Evolutionary conservation across 1,140 invertebrate genomes (phyloP).

Genomic region (Lamellibrachia luymesi): DNA sequence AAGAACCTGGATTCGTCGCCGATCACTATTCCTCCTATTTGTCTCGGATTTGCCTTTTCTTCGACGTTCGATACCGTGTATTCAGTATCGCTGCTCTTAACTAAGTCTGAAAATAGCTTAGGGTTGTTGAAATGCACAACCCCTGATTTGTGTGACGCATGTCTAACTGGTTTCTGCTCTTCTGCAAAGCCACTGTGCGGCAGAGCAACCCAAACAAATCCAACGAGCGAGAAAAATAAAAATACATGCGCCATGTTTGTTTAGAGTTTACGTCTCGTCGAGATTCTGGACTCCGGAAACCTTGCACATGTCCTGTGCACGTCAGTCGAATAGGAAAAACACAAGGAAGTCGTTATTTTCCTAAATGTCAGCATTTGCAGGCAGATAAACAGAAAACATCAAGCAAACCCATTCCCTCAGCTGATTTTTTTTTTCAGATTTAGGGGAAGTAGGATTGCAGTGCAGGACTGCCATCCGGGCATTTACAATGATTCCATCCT

Average conservation of each 20-base stretch:
- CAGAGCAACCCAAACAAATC: neutral
- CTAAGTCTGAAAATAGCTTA: constrained; percentile 26
- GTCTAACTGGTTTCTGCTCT: neutral
- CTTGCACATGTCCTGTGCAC: neutral
- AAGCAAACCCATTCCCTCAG: neutral
- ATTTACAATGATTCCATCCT: neutral
- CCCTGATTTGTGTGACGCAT: neutral
- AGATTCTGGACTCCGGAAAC: neutral
- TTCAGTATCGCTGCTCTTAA: constrained; percentile 29
- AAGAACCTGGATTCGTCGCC: constrained; percentile 48
- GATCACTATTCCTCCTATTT: constrained; percentile 48
- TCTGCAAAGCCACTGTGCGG: neutral
- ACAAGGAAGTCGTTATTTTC: neutral
- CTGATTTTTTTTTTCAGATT: neutral
- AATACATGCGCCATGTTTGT: neutral
- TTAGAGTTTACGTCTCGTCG: neutral
- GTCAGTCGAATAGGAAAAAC: neutral
- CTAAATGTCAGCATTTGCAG: neutral
- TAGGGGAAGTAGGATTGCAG: neutral
- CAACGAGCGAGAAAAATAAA: neutral
- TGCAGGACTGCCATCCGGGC: neutral
- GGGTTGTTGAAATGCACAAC: constrained; percentile 33
- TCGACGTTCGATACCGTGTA: constrained; percentile 37
- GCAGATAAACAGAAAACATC: neutral
- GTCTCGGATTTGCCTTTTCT: constrained; percentile 39